Evolutionary conservation across 2,113 vertebrate species (phyloP).

Genomic region (Castor canadensis): DNA sequence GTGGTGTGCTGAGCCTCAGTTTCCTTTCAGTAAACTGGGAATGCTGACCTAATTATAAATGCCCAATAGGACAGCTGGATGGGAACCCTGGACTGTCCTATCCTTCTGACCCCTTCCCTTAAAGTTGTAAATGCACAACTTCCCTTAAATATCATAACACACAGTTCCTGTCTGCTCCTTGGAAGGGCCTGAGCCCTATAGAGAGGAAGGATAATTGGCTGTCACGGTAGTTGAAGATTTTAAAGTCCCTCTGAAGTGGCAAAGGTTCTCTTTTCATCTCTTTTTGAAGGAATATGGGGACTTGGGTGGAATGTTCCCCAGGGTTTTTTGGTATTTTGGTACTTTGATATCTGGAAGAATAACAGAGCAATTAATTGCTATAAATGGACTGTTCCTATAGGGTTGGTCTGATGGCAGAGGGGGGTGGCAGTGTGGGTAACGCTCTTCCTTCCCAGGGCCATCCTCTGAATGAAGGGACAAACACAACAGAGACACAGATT

Average conservation of each 20-base stretch:
- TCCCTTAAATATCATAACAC: no score
- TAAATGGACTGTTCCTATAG: not conserved
- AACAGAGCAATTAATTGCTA: conserved; percentile 70
- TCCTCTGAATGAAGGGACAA: not conserved
- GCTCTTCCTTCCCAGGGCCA: not conserved
- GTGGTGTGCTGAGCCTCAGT: not conserved
- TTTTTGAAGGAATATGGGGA: conserved; percentile 39
- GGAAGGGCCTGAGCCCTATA: not conserved
- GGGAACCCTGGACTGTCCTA: accelerated
- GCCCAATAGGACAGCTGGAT: not conserved
- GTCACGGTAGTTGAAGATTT: not conserved
- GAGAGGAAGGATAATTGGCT: not conserved
- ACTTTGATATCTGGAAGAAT: conserved; percentile 70
- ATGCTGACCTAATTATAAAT: not conserved
- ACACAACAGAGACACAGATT: not conserved
- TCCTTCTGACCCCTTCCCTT: not conserved
- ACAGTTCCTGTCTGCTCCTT: not conserved
- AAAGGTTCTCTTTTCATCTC: conserved; percentile 35
- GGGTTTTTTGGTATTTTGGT: conserved; percentile 41
- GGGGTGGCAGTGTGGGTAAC: not conserved
- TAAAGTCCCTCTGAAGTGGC: not conserved
- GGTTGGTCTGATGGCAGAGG: not conserved
- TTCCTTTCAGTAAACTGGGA: not conserved
- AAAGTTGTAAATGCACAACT: not conserved
- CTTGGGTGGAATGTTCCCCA: conserved; percentile 16